Evolutionary conservation across 2,888 invertebrate species (phyloP), one percentile per base, ranked within the genome.

Genomic region (Bruchidius siliquastri): DNA sequence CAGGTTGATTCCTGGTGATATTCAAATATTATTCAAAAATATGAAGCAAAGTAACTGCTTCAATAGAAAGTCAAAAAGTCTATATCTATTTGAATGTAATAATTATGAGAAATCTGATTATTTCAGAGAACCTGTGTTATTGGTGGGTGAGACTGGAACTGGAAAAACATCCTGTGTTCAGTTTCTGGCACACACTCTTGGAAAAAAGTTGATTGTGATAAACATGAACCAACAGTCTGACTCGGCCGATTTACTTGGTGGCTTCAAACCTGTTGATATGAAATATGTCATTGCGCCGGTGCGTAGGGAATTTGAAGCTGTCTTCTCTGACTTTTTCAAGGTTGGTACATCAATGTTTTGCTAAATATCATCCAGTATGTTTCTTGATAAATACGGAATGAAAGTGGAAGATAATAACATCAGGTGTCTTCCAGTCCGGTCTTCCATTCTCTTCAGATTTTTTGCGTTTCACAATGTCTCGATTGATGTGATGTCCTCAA

Each of bases 141-240:
- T 99, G 6, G 98, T 99, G 0, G 99, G 99, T 30, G 99, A 99
- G 88, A 99, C 99, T 0, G 99, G 99, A 70, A 98, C 97, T 0
- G 99, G 99, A 0, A 99, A 99, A 88, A 99, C 99, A 0, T 96
- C 97, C 0, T 92, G 95, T 0, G 92, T 99, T 0, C 99, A 99
- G 84, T 96, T 95, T 86, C 88, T 99, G 73, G 96, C 98, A 0
- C 90, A 92, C 76, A 92, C 93, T 78, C 91, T 95, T 0, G 94
- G 95, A 0, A 93, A 95, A 79, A 95, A 93, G 83, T 88, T 99
- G 32, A 89, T 94, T 32, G 98, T 99, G 0, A 95, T 99, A 22
- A 99, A 99, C 84, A 96, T 99, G 96, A 99, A 98, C 84, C 98
- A 99, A 83, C 99, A 99, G 84, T 98, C 97, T 70, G 99, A 99